phyloP scores from a whole-genome alignment of 2,888 invertebrate species.

The Pterostichus madidus region DNA sequence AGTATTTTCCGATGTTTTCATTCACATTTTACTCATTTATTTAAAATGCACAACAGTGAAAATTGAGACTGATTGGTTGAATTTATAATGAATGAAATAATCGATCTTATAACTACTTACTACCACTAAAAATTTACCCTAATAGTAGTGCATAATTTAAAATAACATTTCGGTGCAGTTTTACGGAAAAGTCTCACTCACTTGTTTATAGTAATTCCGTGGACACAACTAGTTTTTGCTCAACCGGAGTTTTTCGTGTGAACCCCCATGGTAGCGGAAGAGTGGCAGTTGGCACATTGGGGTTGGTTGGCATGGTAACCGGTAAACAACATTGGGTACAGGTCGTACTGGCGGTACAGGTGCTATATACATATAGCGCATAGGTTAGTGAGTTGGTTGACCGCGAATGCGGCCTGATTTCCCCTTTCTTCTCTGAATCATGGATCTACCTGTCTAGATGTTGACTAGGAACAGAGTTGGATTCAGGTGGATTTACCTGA shows the following conservation, averaged over 20 bases:
- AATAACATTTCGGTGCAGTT: background rate
- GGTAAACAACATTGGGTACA: constrained; percentile 71
- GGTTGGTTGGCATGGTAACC: constrained; percentile 71
- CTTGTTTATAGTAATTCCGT: constrained; percentile 1
- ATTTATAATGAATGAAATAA: too few relatives aligned
- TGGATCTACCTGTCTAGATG: background rate
- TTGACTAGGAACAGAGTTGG: background rate
- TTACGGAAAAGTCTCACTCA: background rate
- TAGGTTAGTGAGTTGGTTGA: constrained; percentile 61
- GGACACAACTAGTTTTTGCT: constrained; percentile 12
- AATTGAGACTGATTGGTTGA: too few relatives aligned
- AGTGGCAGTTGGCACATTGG: constrained; percentile 67
- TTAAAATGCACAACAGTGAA: too few relatives aligned
- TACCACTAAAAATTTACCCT: too few relatives aligned
- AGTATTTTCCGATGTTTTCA: too few relatives aligned
- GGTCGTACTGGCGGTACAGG: constrained; percentile 68
- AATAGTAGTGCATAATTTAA: background rate
- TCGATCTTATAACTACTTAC: too few relatives aligned
- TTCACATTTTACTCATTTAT: too few relatives aligned
- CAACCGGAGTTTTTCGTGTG: background rate
- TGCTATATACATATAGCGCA: constrained; percentile 41
- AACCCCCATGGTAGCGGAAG: constrained; percentile 58
- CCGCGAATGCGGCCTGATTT: constrained; percentile 59
- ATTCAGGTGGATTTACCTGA: constrained; percentile 1
- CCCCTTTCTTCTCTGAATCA: background rate